phyloP scores from a whole-genome alignment of 2,113 vertebrate species.

The Pygoscelis antarcticus region DNA sequence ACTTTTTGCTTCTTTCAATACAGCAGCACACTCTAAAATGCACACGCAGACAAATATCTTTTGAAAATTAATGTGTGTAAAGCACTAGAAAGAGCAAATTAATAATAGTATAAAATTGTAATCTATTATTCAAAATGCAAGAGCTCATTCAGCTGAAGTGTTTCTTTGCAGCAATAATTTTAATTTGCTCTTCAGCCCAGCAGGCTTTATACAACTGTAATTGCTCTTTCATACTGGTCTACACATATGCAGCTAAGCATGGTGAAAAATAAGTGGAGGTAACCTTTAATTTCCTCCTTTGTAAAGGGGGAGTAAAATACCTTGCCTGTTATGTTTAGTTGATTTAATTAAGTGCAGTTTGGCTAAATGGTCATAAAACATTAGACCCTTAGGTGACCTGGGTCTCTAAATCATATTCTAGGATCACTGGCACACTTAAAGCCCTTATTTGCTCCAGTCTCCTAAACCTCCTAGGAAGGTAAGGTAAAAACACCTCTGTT shows the following conservation, averaged over 20 bases:
- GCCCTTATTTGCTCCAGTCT: not conserved
- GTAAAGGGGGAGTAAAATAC: not conserved
- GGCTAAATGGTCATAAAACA: not conserved
- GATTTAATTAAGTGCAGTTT: not conserved
- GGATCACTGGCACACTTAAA: not conserved
- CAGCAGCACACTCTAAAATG: not conserved
- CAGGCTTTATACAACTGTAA: not conserved
- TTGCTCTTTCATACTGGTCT: not conserved
- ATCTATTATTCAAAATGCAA: not conserved
- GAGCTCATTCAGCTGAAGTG: not conserved
- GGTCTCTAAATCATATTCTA: not conserved
- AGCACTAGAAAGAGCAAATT: not conserved
- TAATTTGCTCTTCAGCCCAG: slow-evolving; percentile 11
- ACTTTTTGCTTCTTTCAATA: not conserved
- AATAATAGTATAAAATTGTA: not conserved
- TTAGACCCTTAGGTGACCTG: not conserved
- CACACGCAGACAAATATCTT: not conserved
- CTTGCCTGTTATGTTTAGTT: not conserved
- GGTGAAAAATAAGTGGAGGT: not conserved
- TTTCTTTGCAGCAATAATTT: not conserved
- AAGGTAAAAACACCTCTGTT: not conserved
- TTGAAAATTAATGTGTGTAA: not conserved
- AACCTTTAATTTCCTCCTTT: not conserved
- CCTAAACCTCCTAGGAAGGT: not conserved
- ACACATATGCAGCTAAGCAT: not conserved